A percentile compares a stretch with the other conserved stretches of the same genome.
Evolutionary conservation across 2,113 vertebrate genomes (phyloP).

Genomic region (Formicarius rufipectus): DNA sequence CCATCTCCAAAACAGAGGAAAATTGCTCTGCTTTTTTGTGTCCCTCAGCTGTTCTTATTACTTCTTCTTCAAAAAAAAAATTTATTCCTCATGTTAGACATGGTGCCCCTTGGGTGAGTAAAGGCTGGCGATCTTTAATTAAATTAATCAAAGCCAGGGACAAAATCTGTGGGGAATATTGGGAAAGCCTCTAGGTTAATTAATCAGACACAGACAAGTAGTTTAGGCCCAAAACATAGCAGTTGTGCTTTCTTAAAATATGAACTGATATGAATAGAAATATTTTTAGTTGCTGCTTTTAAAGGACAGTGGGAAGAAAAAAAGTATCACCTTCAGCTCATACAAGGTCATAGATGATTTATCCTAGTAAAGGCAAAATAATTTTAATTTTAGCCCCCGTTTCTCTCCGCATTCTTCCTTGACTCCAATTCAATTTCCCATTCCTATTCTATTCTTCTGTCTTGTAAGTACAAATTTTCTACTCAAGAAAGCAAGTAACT

Average conservation of each 20-base stretch:
- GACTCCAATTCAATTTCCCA: not conserved
- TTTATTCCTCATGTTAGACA: slow-evolving; percentile 33
- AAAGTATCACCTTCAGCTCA: not conserved
- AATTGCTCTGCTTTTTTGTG: not conserved
- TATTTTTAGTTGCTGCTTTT: not conserved
- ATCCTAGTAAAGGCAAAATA: not conserved
- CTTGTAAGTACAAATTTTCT: not conserved
- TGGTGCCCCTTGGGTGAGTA: slow-evolving; percentile 41
- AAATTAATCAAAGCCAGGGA: slow-evolving; percentile 69
- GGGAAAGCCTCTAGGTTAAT: slow-evolving; percentile 61
- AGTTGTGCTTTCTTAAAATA: not conserved
- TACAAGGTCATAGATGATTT: not conserved
- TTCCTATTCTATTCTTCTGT: not conserved
- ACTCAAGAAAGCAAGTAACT: not conserved
- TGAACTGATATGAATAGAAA: not conserved
- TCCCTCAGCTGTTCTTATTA: not conserved
- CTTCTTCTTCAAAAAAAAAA: slow-evolving; percentile 30
- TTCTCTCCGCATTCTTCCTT: not conserved
- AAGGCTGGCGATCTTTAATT: slow-evolving; percentile 59
- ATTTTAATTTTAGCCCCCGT: not conserved
- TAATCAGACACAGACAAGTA: slow-evolving; percentile 61
- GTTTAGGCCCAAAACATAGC: slow-evolving; percentile 10
- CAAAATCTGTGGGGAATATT: slow-evolving; percentile 57
- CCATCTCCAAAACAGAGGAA: not conserved
- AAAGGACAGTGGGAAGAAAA: not conserved